A percentile compares a stretch with the other conserved stretches of the same genome.
Conservation (phyloP, 2,797 vertebrate genomes). For the Serranus cabrilla region DNA sequence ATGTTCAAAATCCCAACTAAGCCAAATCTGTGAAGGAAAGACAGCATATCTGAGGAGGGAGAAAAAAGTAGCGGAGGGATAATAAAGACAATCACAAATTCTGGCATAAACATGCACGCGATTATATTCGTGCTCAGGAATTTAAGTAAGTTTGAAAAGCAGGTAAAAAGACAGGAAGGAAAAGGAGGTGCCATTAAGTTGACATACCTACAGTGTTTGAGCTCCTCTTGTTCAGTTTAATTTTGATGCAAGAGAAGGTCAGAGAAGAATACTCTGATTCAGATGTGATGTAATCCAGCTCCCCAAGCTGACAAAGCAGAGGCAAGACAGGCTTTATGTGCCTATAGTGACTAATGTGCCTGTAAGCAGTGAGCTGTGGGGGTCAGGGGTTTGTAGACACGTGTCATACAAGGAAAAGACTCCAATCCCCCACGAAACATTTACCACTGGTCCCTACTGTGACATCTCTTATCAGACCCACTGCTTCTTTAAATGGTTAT, state of each 20-base stretch:
- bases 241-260: constrained; percentile 58
- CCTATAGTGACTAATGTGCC: constrained; percentile 69
- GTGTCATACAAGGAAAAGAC: constrained; percentile 58
- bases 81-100: neutral
- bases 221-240: constrained; percentile 22
- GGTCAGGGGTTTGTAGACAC: constrained; percentile 55
- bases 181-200: neutral
- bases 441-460: constrained; percentile 41
- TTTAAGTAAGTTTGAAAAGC: constrained; percentile 1
- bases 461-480: constrained; percentile 26
- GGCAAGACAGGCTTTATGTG: constrained; percentile 46
- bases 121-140: neutral
- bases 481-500: constrained; percentile 7
- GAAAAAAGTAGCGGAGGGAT: neutral
- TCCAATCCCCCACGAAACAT: constrained; percentile 47
- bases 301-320: constrained; percentile 62
- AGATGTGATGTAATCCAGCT: constrained; percentile 71
- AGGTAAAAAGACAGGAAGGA: neutral
- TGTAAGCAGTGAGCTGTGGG: constrained; percentile 40
- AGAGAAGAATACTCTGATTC: constrained; percentile 70
- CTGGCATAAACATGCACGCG: neutral
- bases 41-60: neutral
- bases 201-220: constrained; percentile 4
- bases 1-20: constrained; percentile 7
- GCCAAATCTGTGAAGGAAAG: neutral